A percentile compares a stretch with the other conserved stretches of the same genome.
These are phyloP conservation scores for Urocynchramus pylzowi DNA, from an alignment of 2,113 vertebrate species.

Conservation along the genomic window DNA sequence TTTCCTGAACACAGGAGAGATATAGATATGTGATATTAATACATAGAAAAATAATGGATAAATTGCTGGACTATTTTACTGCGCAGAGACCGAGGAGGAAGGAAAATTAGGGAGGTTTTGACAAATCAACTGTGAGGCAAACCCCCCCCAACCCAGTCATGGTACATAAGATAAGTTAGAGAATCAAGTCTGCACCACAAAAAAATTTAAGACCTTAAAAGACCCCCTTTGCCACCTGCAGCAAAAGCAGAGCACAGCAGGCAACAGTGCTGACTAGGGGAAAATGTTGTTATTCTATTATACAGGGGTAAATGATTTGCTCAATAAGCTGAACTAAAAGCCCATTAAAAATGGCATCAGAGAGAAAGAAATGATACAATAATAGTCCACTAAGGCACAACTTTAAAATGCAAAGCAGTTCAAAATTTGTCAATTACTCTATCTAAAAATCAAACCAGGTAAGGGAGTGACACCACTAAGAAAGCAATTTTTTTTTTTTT, in stretches of 20 bases:
- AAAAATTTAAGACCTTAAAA: not conserved
- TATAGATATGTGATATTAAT: not conserved
- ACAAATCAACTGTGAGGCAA: not conserved
- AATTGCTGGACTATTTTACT: not conserved
- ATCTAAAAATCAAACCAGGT: not conserved
- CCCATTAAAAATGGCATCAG: not conserved
- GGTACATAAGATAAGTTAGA: not conserved
- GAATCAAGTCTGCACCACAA: not conserved
- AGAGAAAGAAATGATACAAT: not conserved
- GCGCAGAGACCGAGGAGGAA: not conserved
- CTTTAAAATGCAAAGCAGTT: not conserved
- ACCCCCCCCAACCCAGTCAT: fast-evolving
- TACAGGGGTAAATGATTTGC: not conserved
- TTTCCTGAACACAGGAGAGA: not conserved
- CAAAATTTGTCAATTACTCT: not conserved
- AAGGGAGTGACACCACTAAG: not conserved
- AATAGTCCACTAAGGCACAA: not conserved
- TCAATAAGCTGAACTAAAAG: slow-evolving; percentile 2
- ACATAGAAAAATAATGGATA: not conserved
- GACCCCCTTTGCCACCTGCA: not conserved
- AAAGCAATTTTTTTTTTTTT: not conserved
- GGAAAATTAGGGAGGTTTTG: not conserved
- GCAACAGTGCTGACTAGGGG: not conserved
- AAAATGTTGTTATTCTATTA: not conserved
- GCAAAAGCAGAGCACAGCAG: not conserved